Evolutionary conservation across 2,888 invertebrate species (phyloP), one percentile per base, ranked within the genome.

Genomic region (Torymus aiolomorphi): DNA sequence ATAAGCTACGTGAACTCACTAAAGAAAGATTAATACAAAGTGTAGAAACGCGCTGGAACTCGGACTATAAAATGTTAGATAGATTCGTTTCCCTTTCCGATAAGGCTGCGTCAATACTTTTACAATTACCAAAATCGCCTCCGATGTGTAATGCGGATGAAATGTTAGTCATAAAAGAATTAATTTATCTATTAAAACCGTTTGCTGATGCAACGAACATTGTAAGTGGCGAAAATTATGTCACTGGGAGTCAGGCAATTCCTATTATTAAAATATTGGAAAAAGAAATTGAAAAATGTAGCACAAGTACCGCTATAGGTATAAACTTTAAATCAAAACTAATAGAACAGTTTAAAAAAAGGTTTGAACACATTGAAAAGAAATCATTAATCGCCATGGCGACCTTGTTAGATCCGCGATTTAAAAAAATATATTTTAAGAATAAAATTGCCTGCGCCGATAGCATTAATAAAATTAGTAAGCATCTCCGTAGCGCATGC

Each of bases 51-150:
- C 18, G 52, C 1, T 67, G 66, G 66, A 67, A 67, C 13, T 67
- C 66, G 5, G 52, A 52, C 2, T 67, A 52, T 14, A 1, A 54
- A 20, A 67, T 67, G 54, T 1, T 67, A 4, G 24, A 52, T 4
- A 67, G 66, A 54, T 67, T 67, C 52, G 3, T 54, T 42, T 3
- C 1, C 10, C 13, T 52, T 20, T 18, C 14, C 2, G 52, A 67
- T 4, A 52, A 54, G 20, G 10, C 18, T 14, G 66, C 24, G 20
- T 12, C 52, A 14, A 14, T 67, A 13, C 20, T 54, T 2, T 24
- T 67, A n/a, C 20, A 67, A 20, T 20, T 67, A 20, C 66, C 52
- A 10, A 67, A 67, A 24, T 67, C 52, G 2, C 52, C 66, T 16
- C 4, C 13, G 0, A 67, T 67, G 52, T 18, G 18, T 12, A 52